Base-by-base conservation (phyloP, 2,888 invertebrate species). In the Cosmia trapezina region DNA sequence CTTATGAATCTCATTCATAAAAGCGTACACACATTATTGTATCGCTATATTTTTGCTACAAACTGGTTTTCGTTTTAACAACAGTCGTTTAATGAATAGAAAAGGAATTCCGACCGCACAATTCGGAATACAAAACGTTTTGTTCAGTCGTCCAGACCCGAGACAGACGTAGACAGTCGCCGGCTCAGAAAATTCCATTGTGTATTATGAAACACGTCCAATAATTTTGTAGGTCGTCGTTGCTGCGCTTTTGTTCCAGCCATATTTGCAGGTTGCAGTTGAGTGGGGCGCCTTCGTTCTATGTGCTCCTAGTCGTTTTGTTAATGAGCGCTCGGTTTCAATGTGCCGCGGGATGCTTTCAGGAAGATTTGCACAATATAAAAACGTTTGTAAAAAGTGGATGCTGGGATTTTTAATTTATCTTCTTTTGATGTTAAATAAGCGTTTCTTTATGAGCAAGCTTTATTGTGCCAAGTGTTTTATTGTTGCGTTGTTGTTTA, bases 281-380 rank as follows among this genome's bases (percentile, higher is more conserved):
- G 80, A 83, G 76, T 61, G 67, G 66, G 59, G 73, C 64, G 73
- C 76, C 59, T 33, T 1, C 80, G 76, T 77, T 78, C 74, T 84
- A 81, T 80, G 73, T 77, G 70, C 81, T 76, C 76, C 78, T 75
- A 74, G 85, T 87, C 83, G 88, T 86, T 90, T 87, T 87, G 86
- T 88, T 89, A 88, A 90, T 88, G 89, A 89, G 88, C 84, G 88
- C 84, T 80, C 81, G 83, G 70, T 76, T 77, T 79, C 81, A 80
- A 78, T 82, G 83, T 78, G 68, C 71, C 64, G 80, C 75, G 82
- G 81, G 72, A 72, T 63, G 80, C 82, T 84, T 85, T 85, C 85
- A 84, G 73, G 70, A 83, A 86, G 81, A 86, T 87, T 86, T 84
- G 74, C 76, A 73, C 85, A 77, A 83, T 83, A 83, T 78, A 85